Percentiles rank a stretch among this genome's conserved stretches.
Evolutionary conservation across 2,113 vertebrate species (phyloP).

Genomic region (Corythornis vintsioides): DNA sequence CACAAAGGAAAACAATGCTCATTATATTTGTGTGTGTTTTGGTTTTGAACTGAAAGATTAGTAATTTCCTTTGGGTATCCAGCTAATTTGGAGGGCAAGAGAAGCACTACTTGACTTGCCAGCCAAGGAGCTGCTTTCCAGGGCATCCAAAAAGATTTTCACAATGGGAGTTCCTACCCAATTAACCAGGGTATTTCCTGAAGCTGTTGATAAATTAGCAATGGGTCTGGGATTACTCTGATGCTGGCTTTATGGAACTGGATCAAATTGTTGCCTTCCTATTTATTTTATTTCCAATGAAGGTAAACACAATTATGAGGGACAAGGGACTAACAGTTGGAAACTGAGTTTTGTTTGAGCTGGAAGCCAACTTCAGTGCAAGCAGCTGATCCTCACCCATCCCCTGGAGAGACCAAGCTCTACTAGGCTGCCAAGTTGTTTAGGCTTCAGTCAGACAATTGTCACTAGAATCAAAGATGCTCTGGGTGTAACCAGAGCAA

Average conservation of each 20-base stretch:
- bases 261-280: not conserved
- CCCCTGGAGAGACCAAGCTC: not conserved
- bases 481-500: not conserved
- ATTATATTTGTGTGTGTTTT: not conserved
- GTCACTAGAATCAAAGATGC: not conserved
- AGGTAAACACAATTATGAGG: not conserved
- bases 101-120: not conserved
- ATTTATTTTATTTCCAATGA: slow-evolving; percentile 23
- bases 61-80: slow-evolving; percentile 30
- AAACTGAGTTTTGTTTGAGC: not conserved
- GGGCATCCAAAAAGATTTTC: not conserved
- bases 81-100: slow-evolving; percentile 6
- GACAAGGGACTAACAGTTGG: not conserved
- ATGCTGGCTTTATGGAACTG: not conserved
- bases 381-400: not conserved
- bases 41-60: slow-evolving; percentile 5
- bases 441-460: not conserved
- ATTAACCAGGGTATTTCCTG: slow-evolving; percentile 24
- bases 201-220: slow-evolving; percentile 7
- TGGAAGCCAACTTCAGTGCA: not conserved
- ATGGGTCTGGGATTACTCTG: not conserved
- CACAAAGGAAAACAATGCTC: slow-evolving; percentile 2
- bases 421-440: not conserved
- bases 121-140: slow-evolving; percentile 4
- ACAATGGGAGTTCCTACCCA: not conserved